Evolutionary conservation across 2,888 invertebrate species (phyloP).

Genomic region (Bombyx huttoni): DNA sequence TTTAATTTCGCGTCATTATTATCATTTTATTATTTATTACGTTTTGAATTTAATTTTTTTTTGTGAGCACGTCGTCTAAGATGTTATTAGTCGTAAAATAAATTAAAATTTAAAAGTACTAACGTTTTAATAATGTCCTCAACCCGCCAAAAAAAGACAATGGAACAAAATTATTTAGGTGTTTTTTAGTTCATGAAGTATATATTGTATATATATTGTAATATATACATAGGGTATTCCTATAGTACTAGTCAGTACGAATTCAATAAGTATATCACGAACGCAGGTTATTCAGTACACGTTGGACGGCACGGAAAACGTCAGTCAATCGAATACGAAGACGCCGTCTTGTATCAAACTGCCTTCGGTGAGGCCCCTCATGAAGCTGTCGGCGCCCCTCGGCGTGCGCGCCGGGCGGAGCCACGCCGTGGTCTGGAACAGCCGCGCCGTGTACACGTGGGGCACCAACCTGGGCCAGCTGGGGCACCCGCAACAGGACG

Average conservation of each 20-base stretch:
- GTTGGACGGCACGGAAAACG: slow-evolving; percentile 39
- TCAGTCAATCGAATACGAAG: slow-evolving; percentile 42
- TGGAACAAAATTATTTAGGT: too few species aligned
- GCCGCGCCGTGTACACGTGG: slow-evolving; percentile 79
- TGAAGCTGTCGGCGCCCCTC: slow-evolving; percentile 40
- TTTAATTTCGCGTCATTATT: too few species aligned
- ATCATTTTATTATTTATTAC: too few species aligned
- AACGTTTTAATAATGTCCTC: neutral
- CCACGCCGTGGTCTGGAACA: slow-evolving; percentile 80
- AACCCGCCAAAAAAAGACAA: neutral
- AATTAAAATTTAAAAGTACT: too few species aligned
- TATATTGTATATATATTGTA: too few species aligned
- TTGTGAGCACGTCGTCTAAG: too few species aligned
- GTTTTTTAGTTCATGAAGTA: too few species aligned
- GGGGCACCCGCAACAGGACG: slow-evolving; percentile 74
- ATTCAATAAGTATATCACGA: too few species aligned
- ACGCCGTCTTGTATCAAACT: slow-evolving; percentile 41
- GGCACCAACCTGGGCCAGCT: slow-evolving; percentile 88
- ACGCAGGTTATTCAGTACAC: slow-evolving; percentile 52
- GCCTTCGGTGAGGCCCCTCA: slow-evolving; percentile 36
- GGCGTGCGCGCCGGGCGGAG: slow-evolving; percentile 78
- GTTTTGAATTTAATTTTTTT: too few species aligned
- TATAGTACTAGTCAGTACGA: too few species aligned
- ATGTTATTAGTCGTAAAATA: too few species aligned
- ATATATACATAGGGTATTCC: too few species aligned